Conservation (phyloP, 2,113 vertebrate genomes). For the Psammodynastes pulverulentus region DNA sequence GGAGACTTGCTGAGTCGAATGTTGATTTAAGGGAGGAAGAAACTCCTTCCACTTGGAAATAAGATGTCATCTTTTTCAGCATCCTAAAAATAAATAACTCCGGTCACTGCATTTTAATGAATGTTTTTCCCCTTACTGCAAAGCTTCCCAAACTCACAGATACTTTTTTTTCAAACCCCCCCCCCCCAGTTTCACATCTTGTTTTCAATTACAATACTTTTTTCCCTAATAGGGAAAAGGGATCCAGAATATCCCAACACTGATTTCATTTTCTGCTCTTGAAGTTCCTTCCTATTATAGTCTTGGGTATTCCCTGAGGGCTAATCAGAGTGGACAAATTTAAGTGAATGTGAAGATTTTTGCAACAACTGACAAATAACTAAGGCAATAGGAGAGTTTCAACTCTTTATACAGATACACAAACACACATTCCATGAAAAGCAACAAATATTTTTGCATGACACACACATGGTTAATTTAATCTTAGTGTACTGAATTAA, state of each 20-base stretch:
- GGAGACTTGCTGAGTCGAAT: not conserved
- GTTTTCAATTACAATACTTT: not conserved
- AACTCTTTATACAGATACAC: not conserved
- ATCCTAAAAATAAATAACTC: not conserved
- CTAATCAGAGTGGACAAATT: not conserved
- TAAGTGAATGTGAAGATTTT: not conserved
- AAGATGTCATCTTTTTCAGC: not conserved
- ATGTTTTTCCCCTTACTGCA: not conserved
- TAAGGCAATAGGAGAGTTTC: not conserved
- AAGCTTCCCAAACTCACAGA: not conserved
- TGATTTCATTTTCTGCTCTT: not conserved
- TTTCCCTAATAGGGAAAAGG: not conserved
- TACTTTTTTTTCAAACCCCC: not conserved
- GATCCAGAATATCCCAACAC: not conserved
- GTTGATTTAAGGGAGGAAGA: not conserved
- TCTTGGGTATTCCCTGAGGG: not conserved
- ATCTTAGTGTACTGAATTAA: not conserved
- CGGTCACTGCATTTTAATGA: slow-evolving; percentile 6
- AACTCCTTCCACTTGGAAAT: not conserved
- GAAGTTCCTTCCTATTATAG: not conserved
- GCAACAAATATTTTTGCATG: not conserved
- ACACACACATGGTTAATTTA: not conserved
- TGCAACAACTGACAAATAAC: not conserved
- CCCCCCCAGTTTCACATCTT: not conserved
- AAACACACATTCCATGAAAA: not conserved